Conservation (phyloP, 1,140 invertebrate species). For the silkworm (Bombyx mori) region DNA sequence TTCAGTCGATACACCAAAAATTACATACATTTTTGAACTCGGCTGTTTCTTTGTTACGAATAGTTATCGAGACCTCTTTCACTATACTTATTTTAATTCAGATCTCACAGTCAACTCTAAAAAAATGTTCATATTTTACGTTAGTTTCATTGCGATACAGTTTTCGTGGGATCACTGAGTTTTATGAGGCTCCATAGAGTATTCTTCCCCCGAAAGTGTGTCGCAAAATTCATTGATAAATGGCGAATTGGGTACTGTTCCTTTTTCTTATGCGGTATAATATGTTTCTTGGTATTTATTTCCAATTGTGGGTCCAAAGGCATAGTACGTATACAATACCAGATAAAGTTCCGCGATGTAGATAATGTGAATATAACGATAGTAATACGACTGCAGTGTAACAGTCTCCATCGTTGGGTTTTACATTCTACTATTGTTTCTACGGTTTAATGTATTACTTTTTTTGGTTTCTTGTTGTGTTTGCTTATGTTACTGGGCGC, state of each 20-base stretch:
- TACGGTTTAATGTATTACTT: constrained; percentile 43
- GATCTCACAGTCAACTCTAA: not conserved
- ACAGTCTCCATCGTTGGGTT: constrained; percentile 63
- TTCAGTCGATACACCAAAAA: too few species aligned
- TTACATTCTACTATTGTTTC: constrained; percentile 59
- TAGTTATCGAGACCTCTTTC: too few species aligned
- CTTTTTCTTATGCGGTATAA: constrained; percentile 1
- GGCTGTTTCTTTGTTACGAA: too few species aligned
- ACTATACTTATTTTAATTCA: too few species aligned
- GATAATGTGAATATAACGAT: constrained; percentile 68
- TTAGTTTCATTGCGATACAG: not conserved
- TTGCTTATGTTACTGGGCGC: constrained; percentile 53
- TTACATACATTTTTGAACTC: too few species aligned
- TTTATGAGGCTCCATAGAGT: not conserved
- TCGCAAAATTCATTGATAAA: constrained; percentile 25
- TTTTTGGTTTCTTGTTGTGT: constrained; percentile 38
- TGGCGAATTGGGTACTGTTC: constrained; percentile 18
- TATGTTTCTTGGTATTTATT: constrained; percentile 22
- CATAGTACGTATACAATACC: constrained; percentile 30
- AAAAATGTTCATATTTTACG: not conserved
- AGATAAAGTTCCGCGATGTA: constrained; percentile 66
- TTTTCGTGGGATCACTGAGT: not conserved
- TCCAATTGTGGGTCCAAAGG: constrained; percentile 43
- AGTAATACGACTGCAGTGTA: constrained; percentile 56
- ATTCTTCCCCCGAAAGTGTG: constrained; percentile 3